phyloP scores from a whole-genome alignment of 1,140 invertebrate species.

The Magallana angulata region DNA sequence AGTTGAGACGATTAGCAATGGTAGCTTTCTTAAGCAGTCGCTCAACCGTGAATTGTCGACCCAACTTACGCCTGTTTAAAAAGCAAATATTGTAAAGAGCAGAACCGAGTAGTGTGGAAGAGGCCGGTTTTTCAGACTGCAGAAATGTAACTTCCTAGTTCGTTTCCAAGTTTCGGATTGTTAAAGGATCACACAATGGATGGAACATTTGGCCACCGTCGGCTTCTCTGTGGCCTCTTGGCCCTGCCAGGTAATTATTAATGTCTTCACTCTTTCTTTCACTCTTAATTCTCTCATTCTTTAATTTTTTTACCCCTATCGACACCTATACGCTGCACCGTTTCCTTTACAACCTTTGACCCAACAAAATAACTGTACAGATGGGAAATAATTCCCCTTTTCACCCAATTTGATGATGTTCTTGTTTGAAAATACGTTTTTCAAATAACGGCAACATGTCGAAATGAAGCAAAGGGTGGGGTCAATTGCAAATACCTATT shows the following conservation, averaged over 20 bases:
- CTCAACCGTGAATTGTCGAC: constrained; percentile 27
- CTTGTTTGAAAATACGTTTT: no score
- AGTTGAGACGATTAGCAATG: constrained; percentile 29
- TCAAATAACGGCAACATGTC: neutral
- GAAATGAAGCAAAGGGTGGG: constrained; percentile 9
- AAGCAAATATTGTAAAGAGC: constrained; percentile 31
- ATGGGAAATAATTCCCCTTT: no score
- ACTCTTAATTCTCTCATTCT: no score
- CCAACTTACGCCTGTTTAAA: constrained; percentile 37
- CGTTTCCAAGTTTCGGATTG: constrained; percentile 15
- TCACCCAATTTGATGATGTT: no score
- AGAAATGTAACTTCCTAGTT: constrained; percentile 21
- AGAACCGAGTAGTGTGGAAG: neutral
- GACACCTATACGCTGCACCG: neutral
- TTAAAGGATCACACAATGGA: constrained; percentile 3
- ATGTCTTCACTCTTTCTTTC: neutral
- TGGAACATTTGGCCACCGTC: neutral
- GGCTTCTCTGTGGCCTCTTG: neutral
- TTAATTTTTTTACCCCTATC: neutral
- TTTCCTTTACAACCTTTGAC: no score
- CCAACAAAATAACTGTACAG: no score
- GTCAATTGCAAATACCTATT: neutral
- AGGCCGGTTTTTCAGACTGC: neutral
- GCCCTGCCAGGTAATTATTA: neutral
- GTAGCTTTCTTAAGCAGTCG: neutral